Percentiles rank a stretch among this genome's conserved stretches.
phyloP scores from a whole-genome alignment of 2,888 invertebrate species.

The Gibbula magus region DNA sequence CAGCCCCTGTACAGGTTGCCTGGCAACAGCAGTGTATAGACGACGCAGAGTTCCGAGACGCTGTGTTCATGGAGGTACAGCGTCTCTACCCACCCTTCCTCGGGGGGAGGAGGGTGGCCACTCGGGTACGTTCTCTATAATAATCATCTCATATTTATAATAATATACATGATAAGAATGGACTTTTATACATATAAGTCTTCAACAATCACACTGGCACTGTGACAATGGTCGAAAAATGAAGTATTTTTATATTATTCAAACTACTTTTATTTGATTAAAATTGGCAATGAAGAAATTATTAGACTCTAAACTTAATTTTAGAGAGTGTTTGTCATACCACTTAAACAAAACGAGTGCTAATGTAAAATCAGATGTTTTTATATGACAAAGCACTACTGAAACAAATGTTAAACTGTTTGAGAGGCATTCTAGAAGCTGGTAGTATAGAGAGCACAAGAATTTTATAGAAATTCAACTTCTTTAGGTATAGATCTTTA shows the following conservation, averaged over 20 bases:
- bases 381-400: too few relatives aligned
- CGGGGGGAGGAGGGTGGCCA: slow-evolving; percentile 64
- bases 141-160: neutral
- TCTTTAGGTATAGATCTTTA: too few relatives aligned
- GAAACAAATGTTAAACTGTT: too few relatives aligned
- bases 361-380: too few relatives aligned
- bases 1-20: slow-evolving; percentile 36
- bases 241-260: neutral
- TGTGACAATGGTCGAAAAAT: neutral
- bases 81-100: slow-evolving; percentile 69
- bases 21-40: slow-evolving; percentile 45
- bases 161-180: neutral
- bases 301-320: too few relatives aligned
- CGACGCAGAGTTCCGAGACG: slow-evolving; percentile 48
- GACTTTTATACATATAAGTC: neutral
- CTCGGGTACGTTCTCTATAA: slow-evolving; percentile 47
- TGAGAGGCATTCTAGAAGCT: too few relatives aligned
- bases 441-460: too few relatives aligned
- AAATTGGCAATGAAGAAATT: neutral
- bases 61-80: slow-evolving; percentile 58
- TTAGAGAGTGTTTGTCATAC: too few relatives aligned
- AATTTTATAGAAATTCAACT: too few relatives aligned
- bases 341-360: too few relatives aligned
- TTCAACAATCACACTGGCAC: neutral
- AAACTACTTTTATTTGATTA: neutral